Conservation (phyloP, 2,113 vertebrate genomes). For the Struthio camelus region DNA sequence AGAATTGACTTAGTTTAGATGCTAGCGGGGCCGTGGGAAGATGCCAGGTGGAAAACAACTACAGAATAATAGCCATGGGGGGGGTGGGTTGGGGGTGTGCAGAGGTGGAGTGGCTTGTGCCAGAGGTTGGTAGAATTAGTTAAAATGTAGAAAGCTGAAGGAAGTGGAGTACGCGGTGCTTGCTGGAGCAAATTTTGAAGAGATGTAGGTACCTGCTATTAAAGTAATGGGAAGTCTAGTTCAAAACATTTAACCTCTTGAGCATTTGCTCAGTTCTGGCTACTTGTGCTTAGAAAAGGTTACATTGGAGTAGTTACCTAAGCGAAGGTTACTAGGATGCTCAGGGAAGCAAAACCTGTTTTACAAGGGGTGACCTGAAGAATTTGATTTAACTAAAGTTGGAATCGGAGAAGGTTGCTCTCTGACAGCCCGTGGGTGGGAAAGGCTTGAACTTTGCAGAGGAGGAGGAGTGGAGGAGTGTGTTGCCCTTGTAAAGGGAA, state of each 20-base stretch:
- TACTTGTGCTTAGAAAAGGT: fast-evolving
- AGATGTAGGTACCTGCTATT: not conserved
- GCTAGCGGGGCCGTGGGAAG: fast-evolving
- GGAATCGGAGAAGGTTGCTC: not conserved
- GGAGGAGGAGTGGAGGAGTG: not conserved
- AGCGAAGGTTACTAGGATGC: fast-evolving
- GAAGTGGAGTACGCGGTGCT: fast-evolving
- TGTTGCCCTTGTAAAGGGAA: fast-evolving
- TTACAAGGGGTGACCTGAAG: not conserved
- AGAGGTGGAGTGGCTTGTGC: fast-evolving
- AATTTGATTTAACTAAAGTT: not conserved
- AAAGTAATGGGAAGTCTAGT: not conserved
- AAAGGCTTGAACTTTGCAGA: fast-evolving
- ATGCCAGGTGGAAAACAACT: fast-evolving
- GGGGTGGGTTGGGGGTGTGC: fast-evolving
- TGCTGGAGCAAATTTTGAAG: fast-evolving
- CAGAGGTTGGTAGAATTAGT: fast-evolving
- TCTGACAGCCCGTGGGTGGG: fast-evolving
- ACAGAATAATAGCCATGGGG: not conserved
- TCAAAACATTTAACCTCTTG: fast-evolving
- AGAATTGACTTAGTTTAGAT: not conserved
- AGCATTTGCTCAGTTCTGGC: fast-evolving
- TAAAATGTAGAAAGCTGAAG: fast-evolving
- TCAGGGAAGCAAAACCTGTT: not conserved
- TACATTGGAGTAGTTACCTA: fast-evolving